Evolutionary conservation across 1,140 invertebrate genomes (phyloP), one percentile per base, ranked within the genome.

Genomic region (Drosophila takahashii): DNA sequence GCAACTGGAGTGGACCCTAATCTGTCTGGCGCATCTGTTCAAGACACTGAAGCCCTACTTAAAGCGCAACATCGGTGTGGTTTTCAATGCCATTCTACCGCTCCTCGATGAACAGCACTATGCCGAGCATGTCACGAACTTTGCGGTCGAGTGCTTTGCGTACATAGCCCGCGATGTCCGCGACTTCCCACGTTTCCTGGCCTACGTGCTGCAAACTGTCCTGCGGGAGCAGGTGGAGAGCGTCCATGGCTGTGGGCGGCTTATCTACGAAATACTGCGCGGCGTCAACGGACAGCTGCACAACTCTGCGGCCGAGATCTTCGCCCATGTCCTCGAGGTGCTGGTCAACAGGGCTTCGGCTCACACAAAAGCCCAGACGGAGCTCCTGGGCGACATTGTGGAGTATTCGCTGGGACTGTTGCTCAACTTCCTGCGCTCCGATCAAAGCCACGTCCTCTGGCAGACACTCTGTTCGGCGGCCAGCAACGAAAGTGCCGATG

Each of bases 101-200:
- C 90, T 98, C 1, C 89, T 98, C 6, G 95, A 95, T 69, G 95
- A 95, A 47, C 92, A 93, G 4, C 93, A 95, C 72, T 93, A 94
- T 60, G 96, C 96, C 56, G 93, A 94, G 53, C 97, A 98, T 87
- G 95, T 98, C n/a, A 95, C 96, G 72, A 96, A 96, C 91, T 98
- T 98, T 94, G 97, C 97, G n/a, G 96, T 97, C 1, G 97, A 98
- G 93, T 97, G 97, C 93, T 98, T 99, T 94, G 95, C 97, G 11
- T 98, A 97, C 93, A 95, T 98, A 1, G 96, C 97, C 7, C 93
- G 97, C 69, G 98, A 98, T 94, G 95, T 97, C 37, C 95, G 94
- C 77, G 96, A 98, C 76, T 96, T 96, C 77, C 93, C 95, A 8
- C 94, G 94, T 16, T 96, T 98, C 91, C 93, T 98, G 26, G 92